Evolutionary conservation across 23 tunicate species (phyloP).

Genomic region (Trididemnum clinides): DNA sequence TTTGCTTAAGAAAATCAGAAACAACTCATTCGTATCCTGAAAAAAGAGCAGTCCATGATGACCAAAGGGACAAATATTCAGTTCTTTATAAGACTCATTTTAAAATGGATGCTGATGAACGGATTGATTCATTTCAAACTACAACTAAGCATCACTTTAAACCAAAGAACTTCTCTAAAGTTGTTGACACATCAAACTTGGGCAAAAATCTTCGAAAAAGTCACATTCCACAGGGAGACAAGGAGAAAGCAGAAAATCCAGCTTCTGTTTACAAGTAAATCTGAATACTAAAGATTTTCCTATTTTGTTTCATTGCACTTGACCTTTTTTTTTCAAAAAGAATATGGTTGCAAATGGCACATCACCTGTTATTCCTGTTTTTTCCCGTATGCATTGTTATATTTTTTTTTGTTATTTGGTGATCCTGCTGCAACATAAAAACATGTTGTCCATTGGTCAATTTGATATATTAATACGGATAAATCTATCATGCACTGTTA

Average conservation of each 20-base stretch:
- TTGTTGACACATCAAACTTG: constrained; percentile 16
- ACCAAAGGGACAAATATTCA: constrained; percentile 66
- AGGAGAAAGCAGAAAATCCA: constrained; percentile 76
- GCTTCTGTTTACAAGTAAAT: constrained; percentile 55
- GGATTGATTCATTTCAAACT: constrained; percentile 66
- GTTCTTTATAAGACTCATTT: constrained; percentile 79
- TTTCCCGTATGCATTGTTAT: too few relatives aligned
- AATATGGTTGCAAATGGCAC: too few relatives aligned
- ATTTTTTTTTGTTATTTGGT: too few relatives aligned
- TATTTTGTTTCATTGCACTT: too few relatives aligned
- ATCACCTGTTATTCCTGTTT: too few relatives aligned
- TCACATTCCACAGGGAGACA: constrained; percentile 85
- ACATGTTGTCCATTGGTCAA: too few relatives aligned
- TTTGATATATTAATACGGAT: too few relatives aligned
- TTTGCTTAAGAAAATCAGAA: constrained; percentile 57
- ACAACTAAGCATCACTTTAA: constrained; percentile 59
- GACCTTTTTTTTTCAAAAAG: too few relatives aligned
- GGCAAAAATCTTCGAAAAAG: constrained; percentile 47
- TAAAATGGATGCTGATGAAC: constrained; percentile 70
- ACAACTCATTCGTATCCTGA: constrained; percentile 62
- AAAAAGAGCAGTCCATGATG: constrained; percentile 37
- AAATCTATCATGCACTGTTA: too few relatives aligned
- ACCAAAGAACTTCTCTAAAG: constrained; percentile 23
- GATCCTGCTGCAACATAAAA: too few relatives aligned
- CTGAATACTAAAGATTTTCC: too few relatives aligned